A percentile compares a stretch with the other conserved stretches of the same genome.
These are phyloP conservation scores for Cydia amplana DNA, from an alignment of 1,140 invertebrate genomes.

Conservation along the genomic window DNA sequence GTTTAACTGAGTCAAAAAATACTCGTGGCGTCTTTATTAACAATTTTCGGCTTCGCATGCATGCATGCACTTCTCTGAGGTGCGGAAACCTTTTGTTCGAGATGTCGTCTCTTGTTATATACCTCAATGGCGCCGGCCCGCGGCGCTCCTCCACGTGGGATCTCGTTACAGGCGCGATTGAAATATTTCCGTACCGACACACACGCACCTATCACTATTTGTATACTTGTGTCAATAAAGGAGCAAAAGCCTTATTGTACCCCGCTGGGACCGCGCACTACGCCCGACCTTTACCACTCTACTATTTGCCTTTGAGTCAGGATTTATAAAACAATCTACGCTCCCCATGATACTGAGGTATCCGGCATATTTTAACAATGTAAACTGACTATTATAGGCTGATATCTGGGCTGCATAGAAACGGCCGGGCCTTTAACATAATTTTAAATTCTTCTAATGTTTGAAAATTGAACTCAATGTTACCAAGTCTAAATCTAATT, in stretches of 20 bases:
- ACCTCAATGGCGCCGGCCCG: constrained; percentile 31
- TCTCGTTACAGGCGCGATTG: constrained; percentile 46
- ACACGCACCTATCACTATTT: constrained; percentile 45
- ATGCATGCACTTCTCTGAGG: too few relatives aligned
- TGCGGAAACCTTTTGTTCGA: too few relatives aligned
- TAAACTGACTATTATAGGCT: background rate
- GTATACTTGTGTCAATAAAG: constrained; percentile 45
- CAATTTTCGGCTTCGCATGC: too few relatives aligned
- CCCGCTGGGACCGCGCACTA: constrained; percentile 35
- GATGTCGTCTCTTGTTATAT: too few relatives aligned
- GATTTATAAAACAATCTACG: constrained; percentile 18
- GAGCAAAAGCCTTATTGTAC: constrained; percentile 36
- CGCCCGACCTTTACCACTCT: constrained; percentile 13
- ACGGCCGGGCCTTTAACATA: too few relatives aligned
- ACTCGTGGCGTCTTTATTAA: too few relatives aligned
- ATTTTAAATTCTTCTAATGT: too few relatives aligned
- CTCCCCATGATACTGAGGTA: background rate
- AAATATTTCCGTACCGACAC: constrained; percentile 48
- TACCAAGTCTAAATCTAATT: too few relatives aligned
- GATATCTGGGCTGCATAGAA: too few relatives aligned
- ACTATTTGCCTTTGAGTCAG: background rate
- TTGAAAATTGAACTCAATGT: too few relatives aligned
- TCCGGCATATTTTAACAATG: background rate
- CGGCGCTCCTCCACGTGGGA: constrained; percentile 41
- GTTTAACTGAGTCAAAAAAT: too few relatives aligned